These are phyloP conservation scores for Chrysina gloriosa DNA, from an alignment of 2,888 invertebrate genomes.

Conservation along the genomic window DNA sequence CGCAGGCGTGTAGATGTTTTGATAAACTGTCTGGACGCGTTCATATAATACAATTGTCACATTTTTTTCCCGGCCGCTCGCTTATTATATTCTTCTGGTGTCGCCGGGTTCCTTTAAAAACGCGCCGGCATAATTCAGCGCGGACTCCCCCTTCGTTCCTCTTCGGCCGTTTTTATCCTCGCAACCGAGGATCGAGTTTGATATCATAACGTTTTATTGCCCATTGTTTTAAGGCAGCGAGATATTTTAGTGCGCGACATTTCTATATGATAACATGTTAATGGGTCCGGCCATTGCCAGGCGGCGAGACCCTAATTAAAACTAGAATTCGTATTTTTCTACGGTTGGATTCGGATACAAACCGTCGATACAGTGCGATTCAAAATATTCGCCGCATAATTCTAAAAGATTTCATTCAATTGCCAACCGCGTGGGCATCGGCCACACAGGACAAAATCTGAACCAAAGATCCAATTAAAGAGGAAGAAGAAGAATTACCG, in stretches of 20 bases:
- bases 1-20: conserved; percentile 11
- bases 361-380: too few species aligned
- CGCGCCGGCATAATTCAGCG: background rate
- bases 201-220: conserved; percentile 62
- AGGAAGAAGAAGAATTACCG: too few species aligned
- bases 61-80: conserved; percentile 23
- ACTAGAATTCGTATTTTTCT: conserved; percentile 30
- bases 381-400: too few species aligned
- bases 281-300: conserved; percentile 35
- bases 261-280: conserved; percentile 57
- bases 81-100: conserved; percentile 1
- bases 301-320: conserved; percentile 38
- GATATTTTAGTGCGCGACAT: conserved; percentile 55
- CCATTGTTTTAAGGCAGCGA: conserved; percentile 58
- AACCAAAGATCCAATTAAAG: too few species aligned
- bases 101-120: conserved; percentile 2
- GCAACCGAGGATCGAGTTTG: conserved; percentile 47
- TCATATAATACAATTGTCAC: conserved; percentile 36
- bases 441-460: too few species aligned
- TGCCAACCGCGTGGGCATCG: too few species aligned
- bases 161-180: background rate
- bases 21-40: conserved; percentile 28
- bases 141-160: background rate
- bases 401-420: too few species aligned
- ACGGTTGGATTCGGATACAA: background rate